Evolutionary conservation across 2,888 invertebrate species (phyloP).

Genomic region (Thumatha senex): DNA sequence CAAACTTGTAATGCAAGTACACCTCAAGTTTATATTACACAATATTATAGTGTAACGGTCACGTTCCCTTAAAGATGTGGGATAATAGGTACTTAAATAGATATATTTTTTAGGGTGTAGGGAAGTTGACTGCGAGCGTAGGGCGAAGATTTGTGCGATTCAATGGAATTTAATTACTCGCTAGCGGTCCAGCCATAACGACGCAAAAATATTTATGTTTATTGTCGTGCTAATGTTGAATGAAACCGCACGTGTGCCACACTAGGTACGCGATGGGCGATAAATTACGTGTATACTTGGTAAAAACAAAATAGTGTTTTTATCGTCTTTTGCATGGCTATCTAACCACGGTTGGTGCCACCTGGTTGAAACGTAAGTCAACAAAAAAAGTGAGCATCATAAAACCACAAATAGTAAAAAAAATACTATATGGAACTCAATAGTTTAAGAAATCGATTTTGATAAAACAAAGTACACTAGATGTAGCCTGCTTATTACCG

Average conservation of each 20-base stretch:
- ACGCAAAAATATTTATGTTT: conserved; percentile 83
- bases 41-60: background rate
- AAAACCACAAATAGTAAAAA: no score
- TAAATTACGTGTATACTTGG: conserved; percentile 14
- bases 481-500: no score
- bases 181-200: conserved; percentile 67
- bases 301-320: no score
- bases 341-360: no score
- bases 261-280: conserved; percentile 31
- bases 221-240: conserved; percentile 73
- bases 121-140: conserved; percentile 47
- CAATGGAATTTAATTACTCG: conserved; percentile 81
- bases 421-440: no score
- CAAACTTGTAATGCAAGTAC: no score
- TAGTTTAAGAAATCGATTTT: no score
- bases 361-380: no score
- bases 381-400: no score
- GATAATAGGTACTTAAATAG: background rate
- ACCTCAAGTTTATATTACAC: no score
- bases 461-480: no score
- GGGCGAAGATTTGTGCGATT: conserved; percentile 79
- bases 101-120: conserved; percentile 39
- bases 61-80: background rate
- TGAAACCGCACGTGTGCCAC: conserved; percentile 63
- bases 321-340: no score